Percentiles rank a stretch among this genome's conserved stretches.
phyloP scores from a whole-genome alignment of 2,113 vertebrate genomes.

The Cryptomyrus ogoouensis region DNA sequence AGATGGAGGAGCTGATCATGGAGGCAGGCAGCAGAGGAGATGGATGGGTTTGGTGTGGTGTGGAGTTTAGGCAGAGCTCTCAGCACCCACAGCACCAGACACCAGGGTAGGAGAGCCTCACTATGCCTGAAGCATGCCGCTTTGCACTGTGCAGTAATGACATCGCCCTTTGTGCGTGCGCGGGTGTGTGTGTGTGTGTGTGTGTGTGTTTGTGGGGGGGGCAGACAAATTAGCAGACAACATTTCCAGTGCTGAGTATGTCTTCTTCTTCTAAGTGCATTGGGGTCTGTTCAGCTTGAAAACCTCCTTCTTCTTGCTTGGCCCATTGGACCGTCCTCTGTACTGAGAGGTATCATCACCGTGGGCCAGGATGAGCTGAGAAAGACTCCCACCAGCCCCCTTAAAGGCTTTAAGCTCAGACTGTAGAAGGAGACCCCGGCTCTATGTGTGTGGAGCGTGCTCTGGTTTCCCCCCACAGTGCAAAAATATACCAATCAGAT shows the following conservation, averaged over 20 bases:
- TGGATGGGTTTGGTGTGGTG: background rate
- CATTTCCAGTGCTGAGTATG: background rate
- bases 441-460: background rate
- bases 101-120: background rate
- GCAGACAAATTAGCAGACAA: background rate
- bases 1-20: constrained; percentile 65
- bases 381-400: background rate
- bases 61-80: background rate
- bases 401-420: background rate
- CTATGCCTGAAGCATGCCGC: background rate
- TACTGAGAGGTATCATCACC: background rate
- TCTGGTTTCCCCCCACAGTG: background rate
- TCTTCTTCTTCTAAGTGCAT: background rate
- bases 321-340: background rate
- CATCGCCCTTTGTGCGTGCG: background rate
- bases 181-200: too few relatives aligned
- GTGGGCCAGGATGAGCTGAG: background rate
- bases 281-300: background rate
- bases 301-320: background rate
- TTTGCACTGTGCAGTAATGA: background rate
- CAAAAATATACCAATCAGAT: background rate
- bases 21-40: constrained; percentile 51
- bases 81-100: background rate
- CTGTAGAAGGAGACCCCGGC: background rate
- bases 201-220: background rate